A percentile compares a stretch with the other conserved stretches of the same genome.
These are phyloP conservation scores for Drosophila nikananu DNA, from an alignment of 1,140 invertebrate genomes.

Conservation along the genomic window DNA sequence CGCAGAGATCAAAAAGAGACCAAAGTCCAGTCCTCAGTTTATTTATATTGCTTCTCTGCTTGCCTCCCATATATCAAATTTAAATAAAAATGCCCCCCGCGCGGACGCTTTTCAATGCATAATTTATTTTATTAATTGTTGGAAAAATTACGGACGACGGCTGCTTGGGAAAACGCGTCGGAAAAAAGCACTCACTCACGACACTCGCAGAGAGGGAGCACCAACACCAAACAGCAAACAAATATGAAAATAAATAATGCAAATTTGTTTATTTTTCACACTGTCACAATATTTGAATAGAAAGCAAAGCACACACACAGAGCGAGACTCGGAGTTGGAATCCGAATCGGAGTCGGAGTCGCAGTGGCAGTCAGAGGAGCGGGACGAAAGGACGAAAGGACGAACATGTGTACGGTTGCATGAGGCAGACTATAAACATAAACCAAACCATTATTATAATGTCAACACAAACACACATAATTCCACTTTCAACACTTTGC, in stretches of 20 bases:
- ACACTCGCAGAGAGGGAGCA: not conserved
- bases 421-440: constrained; percentile 73
- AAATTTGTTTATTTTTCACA: constrained; percentile 76
- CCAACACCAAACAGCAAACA: constrained; percentile 53
- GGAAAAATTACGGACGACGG: constrained; percentile 29
- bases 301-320: constrained; percentile 60
- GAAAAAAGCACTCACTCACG: constrained; percentile 16
- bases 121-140: constrained; percentile 62
- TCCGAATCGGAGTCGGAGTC: no score
- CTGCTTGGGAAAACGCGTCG: constrained; percentile 8
- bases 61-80: constrained; percentile 27
- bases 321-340: no score
- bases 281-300: constrained; percentile 75
- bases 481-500: constrained; percentile 74
- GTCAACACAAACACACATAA: constrained; percentile 77
- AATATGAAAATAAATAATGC: constrained; percentile 70
- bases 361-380: not conserved
- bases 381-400: constrained; percentile 22
- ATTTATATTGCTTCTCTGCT: constrained; percentile 6
- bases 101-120: constrained; percentile 39
- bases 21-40: not conserved
- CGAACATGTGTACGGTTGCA: constrained; percentile 56
- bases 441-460: constrained; percentile 79
- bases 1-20: not conserved
- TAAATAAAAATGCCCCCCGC: constrained; percentile 30